Evolutionary conservation across 2,113 vertebrate species (phyloP), one percentile per base, ranked within the genome.

Genomic region (Jacana jacana): DNA sequence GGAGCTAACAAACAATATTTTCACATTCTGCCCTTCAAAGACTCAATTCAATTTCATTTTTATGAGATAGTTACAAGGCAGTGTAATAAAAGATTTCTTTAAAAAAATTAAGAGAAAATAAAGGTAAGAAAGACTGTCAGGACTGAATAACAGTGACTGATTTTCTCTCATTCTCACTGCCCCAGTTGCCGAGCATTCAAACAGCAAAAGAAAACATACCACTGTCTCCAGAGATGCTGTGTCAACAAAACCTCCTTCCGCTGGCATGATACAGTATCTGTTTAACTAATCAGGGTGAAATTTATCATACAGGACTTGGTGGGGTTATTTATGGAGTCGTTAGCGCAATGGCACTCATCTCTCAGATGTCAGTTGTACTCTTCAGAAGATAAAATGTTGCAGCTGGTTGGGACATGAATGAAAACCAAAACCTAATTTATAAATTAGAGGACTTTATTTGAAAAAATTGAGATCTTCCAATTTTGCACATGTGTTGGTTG

Each of bases 241-340:
- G 92, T 98, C 98, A 98, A 98, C 97, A 98, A 93, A 97, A 96
- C 83, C 91, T 97, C 87, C 96, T 97, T 96, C 81, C 3, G 3
- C 81, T 96, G 93, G 92, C 91, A 91, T 82, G 86, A 91, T 91
- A 96, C 77, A 91, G 82, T 97, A 97, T 98, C 98, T 98, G 98
- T 97, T 98, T 98, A 98, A 98, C 94, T 97, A 98, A 98, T 98
- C 98, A 98, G 94, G 96, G 95, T 75, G 78, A 98, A 97, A 97
- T 98, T 97, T 98, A 98, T 98, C 98, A 97, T 31, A 77, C 42
- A 97, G 97, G 95, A 97, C 97, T 96, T 96, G 93, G 88, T 96
- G 95, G 81, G 42, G 91, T 93, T 98, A 93, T 98, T 98, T 98
- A 95, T 91, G 95, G 93, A 71, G 33, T 88, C 72, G 22, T 72